Conservation (phyloP, 2,797 vertebrate genomes). For the Gadopsis marmoratus region DNA sequence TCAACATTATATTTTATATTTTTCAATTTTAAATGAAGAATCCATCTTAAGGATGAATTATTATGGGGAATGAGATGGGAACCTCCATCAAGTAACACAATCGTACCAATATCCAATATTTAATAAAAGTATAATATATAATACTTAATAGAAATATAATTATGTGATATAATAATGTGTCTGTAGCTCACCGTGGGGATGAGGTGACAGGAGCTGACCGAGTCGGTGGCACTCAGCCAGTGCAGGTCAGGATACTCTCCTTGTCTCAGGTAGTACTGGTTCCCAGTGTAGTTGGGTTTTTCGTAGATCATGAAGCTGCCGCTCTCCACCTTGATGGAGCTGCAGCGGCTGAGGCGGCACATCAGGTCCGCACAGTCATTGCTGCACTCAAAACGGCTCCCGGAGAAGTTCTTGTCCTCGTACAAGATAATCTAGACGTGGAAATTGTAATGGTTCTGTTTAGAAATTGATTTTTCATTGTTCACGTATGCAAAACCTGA, state of each 20-base stretch:
- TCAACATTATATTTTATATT: too few species aligned
- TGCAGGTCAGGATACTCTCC: slow-evolving; percentile 78
- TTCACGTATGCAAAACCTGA: background rate
- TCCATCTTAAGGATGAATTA: background rate
- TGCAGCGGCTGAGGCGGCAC: slow-evolving; percentile 66
- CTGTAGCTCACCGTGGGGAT: slow-evolving; percentile 63
- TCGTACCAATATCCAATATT: background rate
- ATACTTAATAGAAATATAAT: background rate
- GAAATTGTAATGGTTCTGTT: background rate
- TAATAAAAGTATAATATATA: too few species aligned
- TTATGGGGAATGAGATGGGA: background rate
- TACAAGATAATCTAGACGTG: slow-evolving; percentile 80
- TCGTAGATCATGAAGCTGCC: slow-evolving; percentile 83
- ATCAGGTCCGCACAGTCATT: slow-evolving; percentile 71
- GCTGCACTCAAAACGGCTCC: slow-evolving; percentile 67
- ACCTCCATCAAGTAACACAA: background rate
- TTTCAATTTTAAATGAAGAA: background rate
- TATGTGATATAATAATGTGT: background rate
- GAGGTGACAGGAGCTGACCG: slow-evolving; percentile 68
- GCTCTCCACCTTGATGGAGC: slow-evolving; percentile 78
- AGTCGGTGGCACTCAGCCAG: slow-evolving; percentile 68
- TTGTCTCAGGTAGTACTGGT: slow-evolving; percentile 78
- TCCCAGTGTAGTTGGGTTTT: slow-evolving; percentile 73
- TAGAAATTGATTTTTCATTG: background rate
- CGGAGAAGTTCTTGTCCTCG: slow-evolving; percentile 80